phyloP scores from a whole-genome alignment of 2,797 vertebrate genomes.

The Limosa lapponica region DNA sequence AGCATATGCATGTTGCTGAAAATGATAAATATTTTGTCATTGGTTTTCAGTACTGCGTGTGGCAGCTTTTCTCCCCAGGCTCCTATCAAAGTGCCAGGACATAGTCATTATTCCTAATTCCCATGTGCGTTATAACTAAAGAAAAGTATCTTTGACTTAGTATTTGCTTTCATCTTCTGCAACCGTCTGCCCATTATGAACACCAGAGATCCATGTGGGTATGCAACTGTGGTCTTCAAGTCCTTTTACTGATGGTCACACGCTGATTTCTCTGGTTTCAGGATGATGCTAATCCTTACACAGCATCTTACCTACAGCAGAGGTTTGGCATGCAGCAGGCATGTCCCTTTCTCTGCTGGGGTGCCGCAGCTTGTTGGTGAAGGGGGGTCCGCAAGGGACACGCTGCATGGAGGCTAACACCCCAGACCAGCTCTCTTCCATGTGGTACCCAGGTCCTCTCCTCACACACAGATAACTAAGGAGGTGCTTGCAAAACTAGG shows the following conservation, averaged over 20 bases:
- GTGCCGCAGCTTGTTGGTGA: too few species aligned
- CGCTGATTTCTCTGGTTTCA: background rate
- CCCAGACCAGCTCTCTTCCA: too few species aligned
- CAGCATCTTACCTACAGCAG: background rate
- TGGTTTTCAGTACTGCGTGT: background rate
- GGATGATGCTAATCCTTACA: background rate
- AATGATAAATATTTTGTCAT: background rate
- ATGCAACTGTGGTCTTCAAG: accelerated
- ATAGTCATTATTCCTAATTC: background rate
- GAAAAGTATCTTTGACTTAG: background rate
- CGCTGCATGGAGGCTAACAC: background rate
- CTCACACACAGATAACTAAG: accelerated
- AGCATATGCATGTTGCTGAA: background rate
- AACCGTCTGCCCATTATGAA: background rate
- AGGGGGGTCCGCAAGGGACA: background rate
- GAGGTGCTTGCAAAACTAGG: background rate
- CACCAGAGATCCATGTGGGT: background rate
- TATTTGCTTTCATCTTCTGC: background rate
- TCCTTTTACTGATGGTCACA: background rate
- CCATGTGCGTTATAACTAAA: background rate
- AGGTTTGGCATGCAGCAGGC: background rate
- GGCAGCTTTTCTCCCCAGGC: background rate
- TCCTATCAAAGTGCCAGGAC: background rate
- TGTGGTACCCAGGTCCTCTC: background rate
- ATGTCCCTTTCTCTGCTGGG: background rate